Evolutionary conservation across 2,888 invertebrate genomes (phyloP), one percentile per base, ranked within the genome.

Genomic region (Sesia apiformis): DNA sequence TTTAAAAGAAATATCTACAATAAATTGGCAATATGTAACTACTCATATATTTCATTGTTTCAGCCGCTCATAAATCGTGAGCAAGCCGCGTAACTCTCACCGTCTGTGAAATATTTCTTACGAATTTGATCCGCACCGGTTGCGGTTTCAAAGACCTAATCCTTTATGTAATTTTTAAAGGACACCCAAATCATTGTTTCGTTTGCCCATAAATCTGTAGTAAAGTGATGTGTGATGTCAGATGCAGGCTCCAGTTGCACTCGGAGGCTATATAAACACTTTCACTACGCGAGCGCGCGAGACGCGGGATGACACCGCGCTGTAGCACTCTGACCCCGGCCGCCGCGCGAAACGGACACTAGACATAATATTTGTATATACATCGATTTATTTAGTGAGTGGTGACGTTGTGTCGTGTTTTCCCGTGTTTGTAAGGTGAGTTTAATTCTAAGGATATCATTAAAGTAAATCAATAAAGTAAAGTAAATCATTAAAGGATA

Each of bases 231-330:
- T 63, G 63, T 80, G 81, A 81, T 70, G 76, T 78, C 81, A 78
- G 56, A 23, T 58, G 57, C 63, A 68, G 59, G 68, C 72, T 70
- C 70, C 64, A 63, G 66, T 69, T 76, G 78, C 81, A 79, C 72
- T 70, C 71, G 63, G 75, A 84, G 78, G 85, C 85, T 88, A 88
- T 88, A 88, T 85, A 88, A 85, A 67, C 77, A 84, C 88, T 87
- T 86, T 88, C 88, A 81, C 88, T 77, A 60, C 55, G 58, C 67
- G 66, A 66, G 76, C 84, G 72, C 83, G 69, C 68, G 83, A 87
- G 86, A 85, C 77, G 80, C 78, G 79, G 74, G 78, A 78, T 77
- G 78, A 72, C 67, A 70, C 74, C 67, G 62, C 59, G 59, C 59
- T 65, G 68, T 70, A 81, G 84, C 84, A 83, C 86, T 84, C 83